Percentiles rank a stretch among this genome's conserved stretches.
Evolutionary conservation across 2,113 vertebrate species (phyloP).

Genomic region (Megatriorchis doriae): DNA sequence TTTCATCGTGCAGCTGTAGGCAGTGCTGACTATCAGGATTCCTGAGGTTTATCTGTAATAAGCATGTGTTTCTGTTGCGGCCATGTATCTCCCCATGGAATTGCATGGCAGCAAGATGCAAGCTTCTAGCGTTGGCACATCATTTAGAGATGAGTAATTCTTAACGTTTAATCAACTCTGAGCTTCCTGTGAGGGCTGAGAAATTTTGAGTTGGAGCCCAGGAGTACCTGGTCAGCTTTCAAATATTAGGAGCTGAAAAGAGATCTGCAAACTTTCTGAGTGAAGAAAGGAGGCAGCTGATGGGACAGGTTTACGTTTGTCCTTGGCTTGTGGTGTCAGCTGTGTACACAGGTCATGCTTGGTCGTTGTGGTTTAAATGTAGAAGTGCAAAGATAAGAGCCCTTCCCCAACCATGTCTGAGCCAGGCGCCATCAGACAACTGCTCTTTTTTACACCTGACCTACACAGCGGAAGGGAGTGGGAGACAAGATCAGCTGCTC

Average conservation of each 20-base stretch:
- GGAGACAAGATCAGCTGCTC: not conserved
- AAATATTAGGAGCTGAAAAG: not conserved
- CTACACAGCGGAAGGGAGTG: rapidly evolving
- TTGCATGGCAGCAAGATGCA: not conserved
- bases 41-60: not conserved
- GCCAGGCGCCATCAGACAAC: rapidly evolving
- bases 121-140: not conserved
- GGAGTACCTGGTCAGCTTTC: not conserved
- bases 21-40: not conserved
- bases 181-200: not conserved
- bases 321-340: not conserved
- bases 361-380: not conserved
- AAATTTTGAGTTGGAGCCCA: not conserved
- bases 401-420: rapidly evolving
- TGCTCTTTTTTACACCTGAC: not conserved
- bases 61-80: rapidly evolving
- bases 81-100: rapidly evolving
- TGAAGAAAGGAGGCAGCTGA: not conserved
- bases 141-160: not conserved
- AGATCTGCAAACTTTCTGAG: not conserved
- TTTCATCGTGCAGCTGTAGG: not conserved
- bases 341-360: rapidly evolving
- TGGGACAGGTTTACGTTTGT: not conserved
- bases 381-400: not conserved
- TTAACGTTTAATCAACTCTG: not conserved